Base-by-base conservation (phyloP, 2,888 invertebrate genomes). In the Drosophila mulleri region DNA sequence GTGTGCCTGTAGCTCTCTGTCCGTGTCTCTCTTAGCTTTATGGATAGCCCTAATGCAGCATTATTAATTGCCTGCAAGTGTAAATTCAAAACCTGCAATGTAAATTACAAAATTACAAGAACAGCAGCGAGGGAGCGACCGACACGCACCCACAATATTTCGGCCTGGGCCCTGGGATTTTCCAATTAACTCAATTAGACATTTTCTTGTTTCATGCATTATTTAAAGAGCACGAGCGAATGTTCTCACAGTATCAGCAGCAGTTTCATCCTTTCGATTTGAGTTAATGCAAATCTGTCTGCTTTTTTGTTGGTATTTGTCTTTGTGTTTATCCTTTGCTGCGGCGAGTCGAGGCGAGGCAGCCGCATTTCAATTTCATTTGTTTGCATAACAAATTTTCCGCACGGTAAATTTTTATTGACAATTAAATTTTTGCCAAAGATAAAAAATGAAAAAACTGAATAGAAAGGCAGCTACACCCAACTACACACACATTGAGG, bases 361-460 rank as follows among this genome's bases (percentile, higher is more conserved):
- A 76, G 74, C 65, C 67, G 58, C 80, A 80, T 86, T 88, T 87
- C 79, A 82, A 82, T 89, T 86, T 84, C 84, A 81, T 87, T 85
- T 91, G 91, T 91, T 91, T 91, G 91, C 86, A 88, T 85, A 91
- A 91, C 91, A 91, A 91, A 91, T 91, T 91, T 91, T 91, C 91
- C 91, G 90, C 91, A 85, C 90, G 83, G 91, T 91, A 88, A 89
- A 91, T 85, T 91, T 91, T 91, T 91, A 91, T 91, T 91, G 91
- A 89, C 91, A 90, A 90, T 90, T 90, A 90, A 88, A 88, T 89
- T 76, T 72, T 78, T 67, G 65, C 62, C 69, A 58, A 72, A 80
- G 61, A 68, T 39, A 52, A 53, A 59, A 72, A 53, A 53, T n/a
- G n/a, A 39, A 53, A 35, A 23, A 37, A 39, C 23, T n/a, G 53